Evolutionary conservation across 2,113 vertebrate genomes (phyloP).

Genomic region (Syrrhaptes paradoxus): DNA sequence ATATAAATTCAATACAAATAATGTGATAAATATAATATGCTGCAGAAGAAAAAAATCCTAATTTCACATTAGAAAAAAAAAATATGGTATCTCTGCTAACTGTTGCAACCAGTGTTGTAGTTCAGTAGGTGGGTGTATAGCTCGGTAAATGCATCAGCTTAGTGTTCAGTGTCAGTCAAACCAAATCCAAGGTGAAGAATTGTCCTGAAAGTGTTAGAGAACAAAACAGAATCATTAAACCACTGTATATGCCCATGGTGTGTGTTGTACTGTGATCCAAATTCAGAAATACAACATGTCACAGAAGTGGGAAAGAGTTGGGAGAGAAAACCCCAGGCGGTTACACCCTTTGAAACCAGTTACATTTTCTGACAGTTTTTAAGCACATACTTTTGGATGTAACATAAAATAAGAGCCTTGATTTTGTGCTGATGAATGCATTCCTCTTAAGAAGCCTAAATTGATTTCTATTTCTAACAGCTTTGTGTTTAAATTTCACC

Average conservation of each 20-base stretch:
- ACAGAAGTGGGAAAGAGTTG: not conserved
- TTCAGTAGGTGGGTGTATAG: not conserved
- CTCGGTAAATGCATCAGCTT: not conserved
- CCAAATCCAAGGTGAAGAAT: not conserved
- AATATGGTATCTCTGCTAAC: not conserved
- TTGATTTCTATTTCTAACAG: not conserved
- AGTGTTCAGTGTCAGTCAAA: not conserved
- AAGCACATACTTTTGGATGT: not conserved
- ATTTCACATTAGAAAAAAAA: not conserved
- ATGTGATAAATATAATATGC: not conserved
- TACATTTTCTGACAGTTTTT: not conserved
- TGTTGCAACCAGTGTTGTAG: not conserved
- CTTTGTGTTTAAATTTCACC: not conserved
- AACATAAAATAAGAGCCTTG: not conserved
- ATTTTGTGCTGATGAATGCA: not conserved
- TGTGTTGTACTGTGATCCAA: not conserved
- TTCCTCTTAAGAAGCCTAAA: not conserved
- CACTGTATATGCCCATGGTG: accelerated
- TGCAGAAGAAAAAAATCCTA: not conserved
- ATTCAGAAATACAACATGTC: not conserved
- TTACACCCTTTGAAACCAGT: not conserved
- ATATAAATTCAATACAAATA: not conserved
- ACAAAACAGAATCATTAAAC: not conserved
- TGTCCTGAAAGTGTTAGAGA: not conserved
- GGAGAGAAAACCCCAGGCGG: not conserved